Evolutionary conservation across 2,113 vertebrate genomes (phyloP), one percentile per base, ranked within the genome.

Genomic region (Tautogolabrus adspersus): DNA sequence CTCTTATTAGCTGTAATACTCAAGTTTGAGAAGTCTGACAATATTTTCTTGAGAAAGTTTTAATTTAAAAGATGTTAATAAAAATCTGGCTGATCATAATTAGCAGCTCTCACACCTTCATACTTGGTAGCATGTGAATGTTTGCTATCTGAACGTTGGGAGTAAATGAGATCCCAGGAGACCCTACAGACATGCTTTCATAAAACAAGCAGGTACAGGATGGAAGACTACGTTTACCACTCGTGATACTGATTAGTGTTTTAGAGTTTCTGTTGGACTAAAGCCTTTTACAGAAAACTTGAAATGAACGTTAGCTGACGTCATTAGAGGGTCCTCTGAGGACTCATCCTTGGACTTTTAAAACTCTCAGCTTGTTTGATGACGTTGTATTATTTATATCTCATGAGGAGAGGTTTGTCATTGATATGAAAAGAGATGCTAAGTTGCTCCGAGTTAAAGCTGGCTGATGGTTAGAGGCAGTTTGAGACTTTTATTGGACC

Each of bases 111-210:
- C 51, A 4, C 40, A 21, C 56, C 38, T 56, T 70, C 34, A 22
- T n/a, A 30, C 71, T 66, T 47, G 51, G 54, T 47, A 8, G 26
- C 69, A 57, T 52, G 67, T 59, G 55, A 66, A 52, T 19, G 2
- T n/a, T 72, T 51, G 38, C 38, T 64, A 67, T 71, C 44, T 38
- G 58, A 83, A 83, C 62, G 79, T 60, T 68, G 60, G 1, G 51
- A 65, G 71, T 76, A 82, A 86, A 84, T 84, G 66, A 86, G 74
- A 62, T 84, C 81, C 69, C 83, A 19, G 49, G 79, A 62, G 83
- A 75, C 23, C 34, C 52, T 19, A 26, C 2, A 15, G 40, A 51
- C 59, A 18, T 15, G 61, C 30, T 12, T n/a, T 60, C 23, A 11
- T 38, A 62, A 34, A 34, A 56, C 54, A 42, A 47, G 34, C 54